Base-by-base conservation (phyloP, 2,797 vertebrate genomes). In the Neosilurus mollespiculum region DNA sequence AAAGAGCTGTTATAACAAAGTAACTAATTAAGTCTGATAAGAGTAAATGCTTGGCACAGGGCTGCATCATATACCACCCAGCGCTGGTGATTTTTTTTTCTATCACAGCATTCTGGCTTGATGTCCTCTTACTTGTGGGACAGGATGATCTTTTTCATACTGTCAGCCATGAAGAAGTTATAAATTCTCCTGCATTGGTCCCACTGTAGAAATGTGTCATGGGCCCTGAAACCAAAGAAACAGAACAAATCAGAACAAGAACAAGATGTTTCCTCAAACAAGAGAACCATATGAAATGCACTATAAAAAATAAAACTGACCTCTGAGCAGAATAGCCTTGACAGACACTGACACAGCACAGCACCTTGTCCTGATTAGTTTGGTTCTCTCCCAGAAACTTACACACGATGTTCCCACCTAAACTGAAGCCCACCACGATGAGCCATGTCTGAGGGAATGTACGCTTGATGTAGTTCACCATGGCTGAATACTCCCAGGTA, bases 161-260 rank as follows among this genome's bases (percentile, higher is more conserved):
- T 98, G 89, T 95, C 95, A 0, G 98, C 97, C 95, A 99, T 93
- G 64, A 97, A 91, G 88, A 99, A 99, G 93, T 99, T 99, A 92
- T 99, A 99, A 84, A 99, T 92, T 77, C 98, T 95, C 66, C 98
- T 94, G 51, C 96, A 97, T 62, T 96, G 96, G 87, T 97, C 96
- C 98, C 98, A 99, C 83, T 98, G 96, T 85, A 97, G 94, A 93
- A 99, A 98, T 53, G 97, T 98, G 91, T 98, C 96, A 92, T 98
- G 97, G 56, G 95, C 97, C 90, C 98, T 99, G 54, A 80, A 54
- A 11, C 3, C 43, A 43, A 43, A 18, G 69, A 64, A n/a, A 59
- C 20, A 81, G 49, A 34, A 7, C 0, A 43, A 64, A 22, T 0
- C 10, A 67, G 16, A 59, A 59, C 75, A 83, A 30, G 14, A n/a